Percentiles rank a stretch among this genome's conserved stretches.
Conservation (phyloP, 1,140 invertebrate genomes). For the Metopolophium dirhodum region DNA sequence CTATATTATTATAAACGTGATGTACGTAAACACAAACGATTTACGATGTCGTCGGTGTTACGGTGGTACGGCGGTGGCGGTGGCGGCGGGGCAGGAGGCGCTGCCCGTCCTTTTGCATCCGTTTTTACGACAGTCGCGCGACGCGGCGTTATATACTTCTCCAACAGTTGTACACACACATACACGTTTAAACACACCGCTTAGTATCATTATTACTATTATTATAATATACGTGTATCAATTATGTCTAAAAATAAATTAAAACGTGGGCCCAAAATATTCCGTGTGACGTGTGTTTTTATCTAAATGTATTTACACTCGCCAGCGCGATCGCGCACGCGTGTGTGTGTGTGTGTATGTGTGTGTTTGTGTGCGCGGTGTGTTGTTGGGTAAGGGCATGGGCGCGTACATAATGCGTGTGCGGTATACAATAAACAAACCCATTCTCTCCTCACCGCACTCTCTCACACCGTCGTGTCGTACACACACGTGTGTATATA, state of each 20-base stretch:
- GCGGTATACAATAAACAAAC: conserved; percentile 51
- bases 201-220: conserved; percentile 17
- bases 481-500: not conserved
- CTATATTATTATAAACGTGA: not conserved
- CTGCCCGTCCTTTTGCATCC: conserved; percentile 5
- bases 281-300: conserved; percentile 40
- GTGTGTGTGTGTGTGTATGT: conserved; percentile 11
- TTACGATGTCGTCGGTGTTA: not conserved
- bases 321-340: not conserved
- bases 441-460: conserved; percentile 12
- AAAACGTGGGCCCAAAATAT: conserved; percentile 36
- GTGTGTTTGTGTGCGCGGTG: not conserved
- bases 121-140: not conserved
- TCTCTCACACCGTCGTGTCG: not conserved
- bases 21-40: not conserved
- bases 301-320: conserved; percentile 14
- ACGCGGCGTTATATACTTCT: conserved; percentile 21
- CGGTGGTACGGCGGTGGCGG: too few relatives aligned
- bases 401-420: conserved; percentile 54
- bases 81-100: too few relatives aligned
- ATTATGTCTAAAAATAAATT: conserved; percentile 53
- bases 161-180: not conserved
- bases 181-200: not conserved
- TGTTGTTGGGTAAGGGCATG: conserved; percentile 55
- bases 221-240: not conserved